Evolutionary conservation across 2,888 invertebrate genomes (phyloP).

Genomic region (Callyntrura guangdongensis): DNA sequence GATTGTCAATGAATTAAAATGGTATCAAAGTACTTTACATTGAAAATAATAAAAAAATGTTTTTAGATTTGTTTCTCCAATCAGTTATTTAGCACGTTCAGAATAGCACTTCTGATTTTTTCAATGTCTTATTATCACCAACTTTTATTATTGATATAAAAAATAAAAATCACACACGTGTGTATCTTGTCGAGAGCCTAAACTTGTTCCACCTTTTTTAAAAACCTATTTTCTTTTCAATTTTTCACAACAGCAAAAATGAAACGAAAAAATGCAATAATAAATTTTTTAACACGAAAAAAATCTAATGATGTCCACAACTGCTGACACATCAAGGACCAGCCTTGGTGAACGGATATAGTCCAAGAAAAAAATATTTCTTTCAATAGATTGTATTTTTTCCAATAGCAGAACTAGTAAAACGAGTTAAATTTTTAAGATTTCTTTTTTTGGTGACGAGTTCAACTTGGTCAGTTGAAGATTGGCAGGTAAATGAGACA

Average conservation of each 20-base stretch:
- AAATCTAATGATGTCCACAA: constrained; percentile 38
- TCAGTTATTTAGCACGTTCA: constrained; percentile 20
- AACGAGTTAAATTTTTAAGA: constrained; percentile 72
- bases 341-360: constrained; percentile 64
- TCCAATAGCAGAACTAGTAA: constrained; percentile 55
- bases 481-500: constrained; percentile 68
- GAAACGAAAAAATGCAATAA: not conserved
- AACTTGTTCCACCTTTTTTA: constrained; percentile 9
- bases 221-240: not conserved
- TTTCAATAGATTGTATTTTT: constrained; percentile 53
- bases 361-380: constrained; percentile 19
- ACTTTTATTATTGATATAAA: not conserved
- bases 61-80: not conserved
- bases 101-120: constrained; percentile 25
- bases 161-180: not conserved
- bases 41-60: not conserved
- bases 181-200: not conserved
- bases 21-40: not conserved
- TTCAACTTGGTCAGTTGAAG: constrained; percentile 69
- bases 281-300: not conserved
- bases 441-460: constrained; percentile 34
- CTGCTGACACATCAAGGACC: constrained; percentile 44
- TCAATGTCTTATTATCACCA: constrained; percentile 21
- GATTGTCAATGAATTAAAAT: not conserved
- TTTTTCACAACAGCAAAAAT: not conserved